phyloP scores from a whole-genome alignment of 2,888 invertebrate genomes.

The Phyto melanocephala region DNA sequence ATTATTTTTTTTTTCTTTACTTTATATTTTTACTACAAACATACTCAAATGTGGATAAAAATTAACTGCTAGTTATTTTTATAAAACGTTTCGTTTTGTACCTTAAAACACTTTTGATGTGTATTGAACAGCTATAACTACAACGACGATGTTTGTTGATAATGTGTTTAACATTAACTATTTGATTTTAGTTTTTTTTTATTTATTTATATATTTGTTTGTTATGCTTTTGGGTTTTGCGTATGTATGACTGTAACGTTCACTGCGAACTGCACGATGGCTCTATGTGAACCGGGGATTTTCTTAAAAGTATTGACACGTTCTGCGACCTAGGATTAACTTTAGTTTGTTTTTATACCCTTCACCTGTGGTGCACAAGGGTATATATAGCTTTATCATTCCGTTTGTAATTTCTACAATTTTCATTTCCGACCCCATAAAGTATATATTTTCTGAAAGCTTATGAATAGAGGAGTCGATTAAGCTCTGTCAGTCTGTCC shows the following conservation, averaged over 20 bases:
- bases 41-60: neutral
- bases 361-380: too few relatives aligned
- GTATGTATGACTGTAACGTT: conserved; percentile 58
- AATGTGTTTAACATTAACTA: conserved; percentile 4
- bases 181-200: conserved; percentile 9
- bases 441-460: too few relatives aligned
- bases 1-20: neutral
- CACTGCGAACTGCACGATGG: conserved; percentile 57
- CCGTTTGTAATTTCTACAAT: too few relatives aligned
- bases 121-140: conserved; percentile 13
- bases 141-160: neutral
- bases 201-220: conserved; percentile 1
- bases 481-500: too few relatives aligned
- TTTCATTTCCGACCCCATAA: too few relatives aligned
- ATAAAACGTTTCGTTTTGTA: neutral
- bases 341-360: conserved; percentile 7
- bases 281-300: conserved; percentile 50
- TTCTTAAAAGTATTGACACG: conserved; percentile 62
- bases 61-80: neutral
- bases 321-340: conserved; percentile 49
- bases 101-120: conserved; percentile 18
- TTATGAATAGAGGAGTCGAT: too few relatives aligned
- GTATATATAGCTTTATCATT: too few relatives aligned
- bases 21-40: neutral
- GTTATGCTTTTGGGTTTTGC: conserved; percentile 17